Conservation (phyloP, 2,888 invertebrate genomes). For the Silvanus unidentatus region DNA sequence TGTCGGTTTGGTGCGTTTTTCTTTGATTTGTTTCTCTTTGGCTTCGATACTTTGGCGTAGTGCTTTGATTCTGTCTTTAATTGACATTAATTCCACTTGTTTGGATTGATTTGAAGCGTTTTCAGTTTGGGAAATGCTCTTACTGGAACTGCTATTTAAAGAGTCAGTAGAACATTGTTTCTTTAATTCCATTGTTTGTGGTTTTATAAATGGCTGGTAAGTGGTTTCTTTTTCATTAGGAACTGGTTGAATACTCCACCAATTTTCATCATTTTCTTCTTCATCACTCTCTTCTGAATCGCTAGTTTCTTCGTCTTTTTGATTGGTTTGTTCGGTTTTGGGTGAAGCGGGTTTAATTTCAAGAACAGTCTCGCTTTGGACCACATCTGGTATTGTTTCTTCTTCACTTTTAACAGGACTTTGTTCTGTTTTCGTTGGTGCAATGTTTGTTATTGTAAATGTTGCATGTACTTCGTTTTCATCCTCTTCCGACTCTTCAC, state of each 20-base stretch:
- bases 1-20: slow-evolving; percentile 6
- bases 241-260: not conserved
- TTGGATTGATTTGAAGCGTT: slow-evolving; percentile 18
- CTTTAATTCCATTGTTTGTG: not conserved
- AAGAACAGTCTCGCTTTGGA: not conserved
- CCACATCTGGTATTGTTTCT: slow-evolving; percentile 1
- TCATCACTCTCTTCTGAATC: slow-evolving; percentile 2
- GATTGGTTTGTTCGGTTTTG: too few species aligned
- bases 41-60: slow-evolving; percentile 35
- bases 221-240: not conserved
- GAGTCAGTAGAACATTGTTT: slow-evolving; percentile 34
- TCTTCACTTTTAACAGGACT: not conserved
- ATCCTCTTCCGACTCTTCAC: slow-evolving; percentile 17
- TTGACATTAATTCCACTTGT: slow-evolving; percentile 30
- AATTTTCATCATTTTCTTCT: slow-evolving; percentile 16
- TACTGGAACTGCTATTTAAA: slow-evolving; percentile 37
- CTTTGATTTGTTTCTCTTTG: slow-evolving; percentile 19
- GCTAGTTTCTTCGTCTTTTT: not conserved
- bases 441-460: too few species aligned
- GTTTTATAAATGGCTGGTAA: not conserved
- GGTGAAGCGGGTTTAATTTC: not conserved
- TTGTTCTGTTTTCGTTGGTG: slow-evolving; percentile 6
- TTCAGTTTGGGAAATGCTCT: slow-evolving; percentile 20
- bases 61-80: slow-evolving; percentile 41
- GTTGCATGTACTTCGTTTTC: slow-evolving; percentile 27